phyloP scores from a whole-genome alignment of 2,113 vertebrate species.

The Osmerus mordax region DNA sequence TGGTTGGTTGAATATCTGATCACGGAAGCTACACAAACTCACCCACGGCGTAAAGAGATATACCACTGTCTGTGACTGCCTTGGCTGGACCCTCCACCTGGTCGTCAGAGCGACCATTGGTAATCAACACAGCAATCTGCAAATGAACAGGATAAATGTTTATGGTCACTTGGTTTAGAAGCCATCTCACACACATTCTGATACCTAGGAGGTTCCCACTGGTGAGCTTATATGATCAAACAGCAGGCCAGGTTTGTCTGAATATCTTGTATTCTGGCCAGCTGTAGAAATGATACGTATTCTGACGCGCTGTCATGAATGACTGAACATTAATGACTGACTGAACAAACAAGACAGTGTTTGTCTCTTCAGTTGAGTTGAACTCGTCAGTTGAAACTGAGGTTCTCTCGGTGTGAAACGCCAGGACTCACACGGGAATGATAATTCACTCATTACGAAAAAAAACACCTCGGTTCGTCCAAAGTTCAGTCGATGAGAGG shows the following conservation, averaged over 20 bases:
- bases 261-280: too few species aligned
- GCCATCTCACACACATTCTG: too few species aligned
- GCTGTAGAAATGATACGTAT: too few species aligned
- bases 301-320: too few species aligned
- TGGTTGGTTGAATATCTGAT: conserved; percentile 48
- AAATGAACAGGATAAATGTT: neutral
- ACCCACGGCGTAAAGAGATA: conserved; percentile 85
- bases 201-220: too few species aligned
- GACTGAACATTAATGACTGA: too few species aligned
- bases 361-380: neutral
- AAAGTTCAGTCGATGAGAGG: conserved; percentile 51
- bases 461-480: conserved; percentile 38
- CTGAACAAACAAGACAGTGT: neutral
- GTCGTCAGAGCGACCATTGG: conserved; percentile 76
- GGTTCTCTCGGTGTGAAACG: conserved; percentile 42
- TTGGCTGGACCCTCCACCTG: conserved; percentile 63
- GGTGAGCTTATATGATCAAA: too few species aligned
- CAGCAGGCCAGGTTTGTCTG: too few species aligned
- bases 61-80: conserved; percentile 70
- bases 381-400: conserved; percentile 42
- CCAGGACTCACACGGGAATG: conserved; percentile 26
- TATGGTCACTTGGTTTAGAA: too few species aligned
- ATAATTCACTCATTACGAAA: conserved; percentile 41
- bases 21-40: conserved; percentile 39
- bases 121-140: conserved; percentile 80